Evolutionary conservation across 2,888 invertebrate genomes (phyloP), one percentile per base, ranked within the genome.

Genomic region (Dynastes maya): DNA sequence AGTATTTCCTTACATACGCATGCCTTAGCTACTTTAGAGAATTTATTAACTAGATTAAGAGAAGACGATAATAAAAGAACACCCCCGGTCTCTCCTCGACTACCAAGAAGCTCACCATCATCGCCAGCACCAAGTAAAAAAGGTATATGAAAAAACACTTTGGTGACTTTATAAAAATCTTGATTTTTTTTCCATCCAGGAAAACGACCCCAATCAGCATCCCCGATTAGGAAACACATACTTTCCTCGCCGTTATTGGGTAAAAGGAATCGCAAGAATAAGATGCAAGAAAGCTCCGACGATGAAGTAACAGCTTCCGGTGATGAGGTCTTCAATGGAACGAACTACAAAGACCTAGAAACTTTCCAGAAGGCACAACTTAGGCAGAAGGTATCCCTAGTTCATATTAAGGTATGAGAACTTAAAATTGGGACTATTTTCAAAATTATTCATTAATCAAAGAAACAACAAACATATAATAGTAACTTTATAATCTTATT

Each of bases 311-410:
- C 89, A 32, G 90, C 89, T 27, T 89, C 90, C 29, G 91, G 91
- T 3, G 91, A 91, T 67, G 91, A 91, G 88, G 89, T 92, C 79
- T 91, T 91, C 83, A 92, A 92, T 85, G 92, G 93, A 81, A 93
- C 93, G 84, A 95, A 95, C 88, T 97, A 95, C 86, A 92, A 94
- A 80, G 95, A 97, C 88, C 90, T 97, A 83, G 97, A 97, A 89
- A 96, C 95, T 82, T 97, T 97, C 88, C 97, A 97, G 88, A 97
- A 97, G 88, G 96, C 96, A 13, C 97, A 97, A 87, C 91, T 97
- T 51, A 91, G 96, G 82, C 97, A 97, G 89, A 97, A 97, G 93
- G 97, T 97, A 45, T 45, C 22, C 13, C 22, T 51, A n/a, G 45
- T 49, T 37, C 9, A 13, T 76, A 51, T 55, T 16, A 16, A 16